Base-by-base conservation (phyloP, 2,888 invertebrate genomes). In the Cataglyphis altisquamis region DNA sequence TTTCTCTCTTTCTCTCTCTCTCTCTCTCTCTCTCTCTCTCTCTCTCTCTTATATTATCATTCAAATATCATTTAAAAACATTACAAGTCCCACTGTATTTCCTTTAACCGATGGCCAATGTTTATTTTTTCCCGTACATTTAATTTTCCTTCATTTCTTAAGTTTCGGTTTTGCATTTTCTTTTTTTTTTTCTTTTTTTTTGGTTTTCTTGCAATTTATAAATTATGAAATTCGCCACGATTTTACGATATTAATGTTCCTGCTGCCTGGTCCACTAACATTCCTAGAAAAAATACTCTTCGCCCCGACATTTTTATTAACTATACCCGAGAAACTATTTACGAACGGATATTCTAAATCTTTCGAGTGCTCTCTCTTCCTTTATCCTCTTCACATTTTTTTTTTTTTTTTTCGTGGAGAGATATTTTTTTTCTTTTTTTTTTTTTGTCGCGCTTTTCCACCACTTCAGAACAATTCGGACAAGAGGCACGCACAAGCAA, bases 221-320 rank as follows among this genome's bases (percentile, higher is more conserved):
- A 85, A 66, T 82, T 85, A 77, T 78, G 82, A 77, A 85, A 86
- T 78, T 85, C 60, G 78, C 82, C 73, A 73, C 78, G 78, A 9
- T 80, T 72, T 86, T 86, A 81, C 80, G 80, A 86, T 86, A 86
- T 86, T 85, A 81, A 84, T 86, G 80, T 83, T 83, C 86, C 80
- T 82, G 82, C 84, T 87, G 83, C 84, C 87, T 89, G 89, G 89
- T 89, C 89, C 89, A 87, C 87, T 89, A 89, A 89, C 87, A 84
- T 89, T 88, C 82, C 84, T 89, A 89, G 88, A 89, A 89, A 89
- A 89, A 87, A 87, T 89, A 89, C 78, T 87, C 87, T 86, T 82
- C 84, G 67, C 68, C 70, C 68, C 82, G 70, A 75, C 68, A 21
- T 74, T 84, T 84, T 90, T 88, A 88, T 83, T 82, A 80, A 83